Base-by-base conservation (phyloP, 2,797 vertebrate species). In the Peromyscus melanophrys region DNA sequence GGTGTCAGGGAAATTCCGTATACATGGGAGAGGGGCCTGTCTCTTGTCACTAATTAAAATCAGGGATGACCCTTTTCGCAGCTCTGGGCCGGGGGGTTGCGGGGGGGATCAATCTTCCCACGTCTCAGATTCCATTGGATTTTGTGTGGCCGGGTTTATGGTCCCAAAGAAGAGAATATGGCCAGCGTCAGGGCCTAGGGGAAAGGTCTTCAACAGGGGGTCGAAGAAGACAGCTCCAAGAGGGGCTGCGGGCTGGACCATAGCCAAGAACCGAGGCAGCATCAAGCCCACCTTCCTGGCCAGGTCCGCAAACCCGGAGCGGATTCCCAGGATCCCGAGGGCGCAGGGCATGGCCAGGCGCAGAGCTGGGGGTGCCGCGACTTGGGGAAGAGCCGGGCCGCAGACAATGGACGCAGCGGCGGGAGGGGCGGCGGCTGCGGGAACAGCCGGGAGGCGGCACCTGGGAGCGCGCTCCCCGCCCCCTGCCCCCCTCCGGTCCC, bases 381-480 rank as follows among this genome's bases (percentile, higher is more conserved):
- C 75, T 98, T 98, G 0, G 99, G 99, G 98, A 98, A 99, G 95
- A 99, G 99, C 98, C 98, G 99, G 95, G 99, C 99, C 99, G 99
- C 98, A 97, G 0, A 98, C 0, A 99, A 99, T 98, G 99, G 99
- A 95, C 98, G 98, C 97, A 98, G 99, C 92, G 99, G 99, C 98
- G 94, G 99, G 98, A 98, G 99, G 98, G 98, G 97, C 98, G 98
- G 99, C 98, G 98, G 97, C 98, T 99, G 99, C 4, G 98, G 99
- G 99, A 99, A 99, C 59, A 99, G 99, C 99, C 99, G 99, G 80
- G 97, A 96, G 98, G 96, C 96, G 96, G 96, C 27, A 86, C 97
- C 93, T 80, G 57, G 85, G 97, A 92, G 95, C 96, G 76, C 81
- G 97, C 96, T 89, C 92, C 90, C 87, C 95, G 92, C 96, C 96